These are phyloP conservation scores for Panthera leo DNA, from an alignment of 2,113 vertebrate species.

Conservation along the genomic window DNA sequence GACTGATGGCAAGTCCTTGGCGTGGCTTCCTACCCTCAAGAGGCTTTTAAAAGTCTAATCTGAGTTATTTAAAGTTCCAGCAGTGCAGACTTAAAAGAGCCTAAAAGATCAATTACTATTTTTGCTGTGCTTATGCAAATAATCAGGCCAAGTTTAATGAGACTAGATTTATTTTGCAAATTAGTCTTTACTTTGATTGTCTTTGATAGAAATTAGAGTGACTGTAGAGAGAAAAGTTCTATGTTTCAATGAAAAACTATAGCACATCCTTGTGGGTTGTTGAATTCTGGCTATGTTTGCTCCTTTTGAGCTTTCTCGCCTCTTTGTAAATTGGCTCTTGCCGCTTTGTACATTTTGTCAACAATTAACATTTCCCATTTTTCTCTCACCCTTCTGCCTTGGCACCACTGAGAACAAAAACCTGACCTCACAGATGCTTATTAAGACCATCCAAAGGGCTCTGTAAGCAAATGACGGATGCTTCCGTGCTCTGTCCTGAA, in stretches of 20 bases:
- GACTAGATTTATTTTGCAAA: neutral
- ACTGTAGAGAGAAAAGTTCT: neutral
- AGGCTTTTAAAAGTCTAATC: slow-evolving; percentile 5
- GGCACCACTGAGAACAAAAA: neutral
- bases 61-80: neutral
- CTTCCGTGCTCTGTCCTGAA: neutral
- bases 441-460: neutral
- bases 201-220: neutral
- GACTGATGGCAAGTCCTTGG: neutral
- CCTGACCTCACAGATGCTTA: neutral
- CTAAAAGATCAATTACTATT: neutral
- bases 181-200: neutral
- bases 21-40: neutral
- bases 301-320: neutral
- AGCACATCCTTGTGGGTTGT: neutral
- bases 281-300: neutral
- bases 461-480: neutral
- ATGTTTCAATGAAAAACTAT: neutral
- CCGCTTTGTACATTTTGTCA: neutral
- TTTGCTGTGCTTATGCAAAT: neutral
- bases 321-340: neutral
- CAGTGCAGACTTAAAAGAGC: neutral
- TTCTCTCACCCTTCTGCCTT: neutral
- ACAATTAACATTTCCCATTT: slow-evolving; percentile 24
- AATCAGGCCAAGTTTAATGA: neutral